Conservation (phyloP, 2,888 invertebrate species). For the Spisula solida region DNA sequence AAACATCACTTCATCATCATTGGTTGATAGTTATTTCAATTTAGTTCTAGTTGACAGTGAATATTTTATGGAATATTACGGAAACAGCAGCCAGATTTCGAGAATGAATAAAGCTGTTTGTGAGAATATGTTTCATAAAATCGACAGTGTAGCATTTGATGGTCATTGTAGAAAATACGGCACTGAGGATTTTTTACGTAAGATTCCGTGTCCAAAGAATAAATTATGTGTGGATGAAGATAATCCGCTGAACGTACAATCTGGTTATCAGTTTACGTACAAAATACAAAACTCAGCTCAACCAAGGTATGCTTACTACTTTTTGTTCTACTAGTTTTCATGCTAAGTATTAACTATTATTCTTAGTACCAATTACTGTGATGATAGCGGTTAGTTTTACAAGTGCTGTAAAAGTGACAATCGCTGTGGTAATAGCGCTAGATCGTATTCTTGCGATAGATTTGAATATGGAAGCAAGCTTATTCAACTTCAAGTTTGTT, state of each 20-base stretch:
- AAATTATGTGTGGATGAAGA: slow-evolving; percentile 94
- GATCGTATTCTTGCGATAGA: too few species aligned
- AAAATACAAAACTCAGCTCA: slow-evolving; percentile 95
- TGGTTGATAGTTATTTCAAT: slow-evolving; percentile 90
- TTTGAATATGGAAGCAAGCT: too few species aligned
- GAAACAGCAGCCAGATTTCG: slow-evolving; percentile 90
- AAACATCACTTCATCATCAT: slow-evolving; percentile 93
- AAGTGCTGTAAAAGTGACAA: too few species aligned
- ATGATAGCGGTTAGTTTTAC: too few species aligned
- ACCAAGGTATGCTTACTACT: slow-evolving; percentile 92
- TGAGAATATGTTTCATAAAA: slow-evolving; percentile 94
- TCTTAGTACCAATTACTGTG: too few species aligned
- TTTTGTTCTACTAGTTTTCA: slow-evolving; percentile 30
- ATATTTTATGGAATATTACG: slow-evolving; percentile 96
- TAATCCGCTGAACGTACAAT: slow-evolving; percentile 93
- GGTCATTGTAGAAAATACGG: slow-evolving; percentile 93
- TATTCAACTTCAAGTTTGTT: too few species aligned
- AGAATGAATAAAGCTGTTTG: slow-evolving; percentile 90
- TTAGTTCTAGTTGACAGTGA: slow-evolving; percentile 96
- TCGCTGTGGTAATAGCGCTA: too few species aligned
- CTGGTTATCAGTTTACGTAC: slow-evolving; percentile 97
- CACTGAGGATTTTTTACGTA: slow-evolving; percentile 93
- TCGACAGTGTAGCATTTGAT: slow-evolving; percentile 95
- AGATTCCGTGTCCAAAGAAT: slow-evolving; percentile 94
- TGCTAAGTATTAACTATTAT: too few species aligned